Base-by-base conservation (phyloP, 2,113 vertebrate species). In the Serinus canaria region DNA sequence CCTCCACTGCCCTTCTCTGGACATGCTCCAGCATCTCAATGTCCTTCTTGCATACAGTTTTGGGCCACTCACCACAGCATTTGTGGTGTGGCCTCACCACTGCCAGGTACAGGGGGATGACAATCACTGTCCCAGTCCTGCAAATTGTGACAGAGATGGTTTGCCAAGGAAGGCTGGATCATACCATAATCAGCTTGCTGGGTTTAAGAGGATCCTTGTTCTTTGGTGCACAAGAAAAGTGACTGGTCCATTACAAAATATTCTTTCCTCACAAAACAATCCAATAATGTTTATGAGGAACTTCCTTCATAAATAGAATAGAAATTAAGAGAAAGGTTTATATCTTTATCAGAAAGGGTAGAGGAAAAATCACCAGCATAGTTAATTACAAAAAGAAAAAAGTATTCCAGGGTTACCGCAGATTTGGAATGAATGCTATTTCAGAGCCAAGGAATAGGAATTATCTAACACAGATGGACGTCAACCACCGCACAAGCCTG, bases 41-140 rank as follows among this genome's bases (percentile, higher is more conserved):
- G 6, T 47, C 25, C 2, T 13, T 52, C n/a, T 6, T 70, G 46
- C 10, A 35, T 5, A 9, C 46, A 52, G 30, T 24, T 39, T 46
- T 67, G 30, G 37, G 41, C 2, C 21, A 56, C 31, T n/a, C 27
- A 39, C 21, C 15, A 21, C 39, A 12, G 31, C 4, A 24, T 2
- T 77, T 1, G 0, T 33, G 39, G 39, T 19, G 15, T 1, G 2
- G n/a, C 28, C 35, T 55, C 84, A 35, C 21, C 58, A 31, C 43
- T 24, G 63, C n/a, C 0, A 0, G 28, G 8, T 8, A 43, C 15
- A 43, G 46, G 7, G 30, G 5, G 1, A 52, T 2, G 1, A 58
- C 35, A 15, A 53, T 39, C 27, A 7, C 37, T 7, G 13, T n/a
- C 21, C 24, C 27, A 1, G 1, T 37, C 47, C 83, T 53, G 49